Base-by-base conservation (phyloP, 2,888 invertebrate species). In the Diarsia mendica region DNA sequence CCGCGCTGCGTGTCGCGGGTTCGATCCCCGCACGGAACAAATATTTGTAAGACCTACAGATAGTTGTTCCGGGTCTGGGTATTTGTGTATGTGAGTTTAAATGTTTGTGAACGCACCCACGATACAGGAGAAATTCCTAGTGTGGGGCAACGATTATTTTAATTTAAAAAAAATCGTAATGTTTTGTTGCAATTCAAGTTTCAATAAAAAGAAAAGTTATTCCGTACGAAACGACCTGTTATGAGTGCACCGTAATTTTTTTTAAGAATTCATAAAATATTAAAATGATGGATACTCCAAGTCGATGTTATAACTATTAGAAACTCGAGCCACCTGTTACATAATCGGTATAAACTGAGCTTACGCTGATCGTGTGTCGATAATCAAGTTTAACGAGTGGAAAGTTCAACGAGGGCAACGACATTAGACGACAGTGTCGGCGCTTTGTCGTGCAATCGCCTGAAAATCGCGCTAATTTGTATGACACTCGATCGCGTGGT, bases 331-430 rank as follows among this genome's bases (percentile, higher is more conserved):
- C 86, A 87, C 87, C 88, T 90, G 89, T 94, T 94, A 92, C 91
- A 90, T 92, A 94, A 94, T 84, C 85, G 77, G 82, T 81, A 79
- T 85, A 83, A 84, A 80, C 79, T 80, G 77, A 85, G 84, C 84
- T 87, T 85, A 87, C 86, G 87, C 79, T 85, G 89, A 90, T 91
- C 93, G 92, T 92, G 91, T 93, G 93, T 93, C 93, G 93, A 94
- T 94, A 93, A 94, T 95, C 93, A 94, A 93, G 94, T 94, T 94
- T 93, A 95, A 92, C 92, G 88, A 93, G 94, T 94, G 95, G 95
- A 95, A 95, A 96, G 96, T 95, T 95, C 95, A 94, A 88, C 90
- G 92, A 90, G 95, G 93, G 91, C 93, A 92, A 92, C 92, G 94
- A 92, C 94, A 90, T 91, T 90, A 86, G 70, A 85, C 84, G 86